Evolutionary conservation across 2,888 invertebrate species (phyloP).

Genomic region (Coronaproctus castanopsis): DNA sequence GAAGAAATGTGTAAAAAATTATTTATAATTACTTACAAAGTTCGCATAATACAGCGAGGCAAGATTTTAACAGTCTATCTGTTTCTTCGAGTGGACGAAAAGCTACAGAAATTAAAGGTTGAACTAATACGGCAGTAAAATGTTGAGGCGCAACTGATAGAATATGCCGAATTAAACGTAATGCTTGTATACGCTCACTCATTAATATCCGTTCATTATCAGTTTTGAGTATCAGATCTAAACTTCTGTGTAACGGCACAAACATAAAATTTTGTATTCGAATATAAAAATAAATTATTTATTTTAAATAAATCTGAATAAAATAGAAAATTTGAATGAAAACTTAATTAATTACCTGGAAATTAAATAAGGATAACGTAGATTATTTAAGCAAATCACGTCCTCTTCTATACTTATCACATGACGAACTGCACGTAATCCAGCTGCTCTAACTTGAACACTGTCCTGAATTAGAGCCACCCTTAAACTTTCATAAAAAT

Average conservation of each 20-base stretch:
- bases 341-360: conserved; percentile 34
- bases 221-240: conserved; percentile 74
- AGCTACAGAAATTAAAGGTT: conserved; percentile 62
- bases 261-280: background rate
- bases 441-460: conserved; percentile 73
- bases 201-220: conserved; percentile 33
- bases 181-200: conserved; percentile 74
- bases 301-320: background rate
- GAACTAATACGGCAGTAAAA: conserved; percentile 53
- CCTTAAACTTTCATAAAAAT: conserved; percentile 45
- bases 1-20: too few species aligned
- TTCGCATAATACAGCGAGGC: conserved; percentile 72
- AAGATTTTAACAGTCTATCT: conserved; percentile 64
- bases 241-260: conserved; percentile 36
- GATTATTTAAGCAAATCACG: conserved; percentile 52
- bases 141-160: conserved; percentile 40
- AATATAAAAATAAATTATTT: too few species aligned
- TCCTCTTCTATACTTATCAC: conserved; percentile 56
- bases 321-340: background rate
- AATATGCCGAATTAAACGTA: conserved; percentile 58
- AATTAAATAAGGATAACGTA: conserved; percentile 67
- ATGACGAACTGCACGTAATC: conserved; percentile 68
- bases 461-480: conserved; percentile 66
- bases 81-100: conserved; percentile 27
- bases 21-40: conserved; percentile 31